Evolutionary conservation across 2,113 vertebrate genomes (phyloP), one percentile per base, ranked within the genome.

Genomic region (Podiceps cristatus): DNA sequence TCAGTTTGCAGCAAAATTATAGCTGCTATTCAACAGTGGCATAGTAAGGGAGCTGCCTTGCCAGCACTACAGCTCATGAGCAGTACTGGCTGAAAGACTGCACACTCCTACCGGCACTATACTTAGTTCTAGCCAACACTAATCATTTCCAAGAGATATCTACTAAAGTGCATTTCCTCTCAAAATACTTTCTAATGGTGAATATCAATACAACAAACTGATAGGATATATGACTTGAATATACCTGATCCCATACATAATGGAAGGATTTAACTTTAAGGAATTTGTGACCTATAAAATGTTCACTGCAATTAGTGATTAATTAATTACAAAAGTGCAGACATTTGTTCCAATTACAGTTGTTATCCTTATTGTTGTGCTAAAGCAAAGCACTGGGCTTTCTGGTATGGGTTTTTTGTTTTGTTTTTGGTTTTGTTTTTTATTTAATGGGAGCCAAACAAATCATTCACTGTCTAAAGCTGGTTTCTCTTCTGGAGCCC

Each of bases 261-360:
- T 74, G 49, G n/a, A 67, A 87, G 10, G 44, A 59, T 86, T 96
- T 90, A 83, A 77, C 67, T 86, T 82, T 85, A 93, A 96, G 87
- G 59, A 84, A 88, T 74, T 52, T 50, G 69, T 77, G 69, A 62
- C 71, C 74, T 95, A 96, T 82, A 91, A 97, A 96, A 95, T 81
- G 73, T 35, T 92, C 72, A 47, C 56, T 91, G 35, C 72, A 86
- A 91, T 78, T 50, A 91, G 93, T 66, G 29, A 91, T 93, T 94
- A 92, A 91, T 84, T 92, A 81, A 84, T 69, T 58, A 55, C 10
- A 1, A 27, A 35, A 79, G 74, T 59, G 28, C 60, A 75, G 75
- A 72, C 11, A 23, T 77, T 71, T 80, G 14, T 80, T 76, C 66
- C 60, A 86, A 53, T 52, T 80, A 85, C 42, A 74, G 27, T 37